Conservation (phyloP, 2,113 vertebrate species). For the Mirza zaza region DNA sequence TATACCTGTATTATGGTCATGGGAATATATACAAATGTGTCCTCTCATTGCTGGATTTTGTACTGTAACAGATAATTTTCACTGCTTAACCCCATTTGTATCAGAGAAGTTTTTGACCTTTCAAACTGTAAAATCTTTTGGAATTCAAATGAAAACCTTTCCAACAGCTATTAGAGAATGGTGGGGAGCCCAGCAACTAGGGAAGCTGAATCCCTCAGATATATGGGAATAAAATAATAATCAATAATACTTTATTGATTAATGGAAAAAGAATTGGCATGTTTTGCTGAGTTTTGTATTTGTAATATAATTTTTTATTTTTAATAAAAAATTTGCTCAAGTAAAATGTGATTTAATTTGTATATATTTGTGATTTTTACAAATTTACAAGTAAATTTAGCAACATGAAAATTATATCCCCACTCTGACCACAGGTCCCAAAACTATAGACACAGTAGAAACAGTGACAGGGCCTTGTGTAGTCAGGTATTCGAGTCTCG, state of each 20-base stretch:
- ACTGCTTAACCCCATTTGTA: not conserved
- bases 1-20: not conserved
- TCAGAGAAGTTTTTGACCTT: not conserved
- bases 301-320: not conserved
- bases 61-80: not conserved
- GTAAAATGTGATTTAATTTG: not conserved
- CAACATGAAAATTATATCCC: not conserved
- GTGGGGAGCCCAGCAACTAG: not conserved
- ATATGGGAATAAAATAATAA: not conserved
- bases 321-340: not conserved
- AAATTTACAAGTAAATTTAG: not conserved
- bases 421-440: not conserved
- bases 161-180: not conserved
- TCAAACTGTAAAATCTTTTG: not conserved
- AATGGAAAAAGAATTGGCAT: not conserved
- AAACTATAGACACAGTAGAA: not conserved
- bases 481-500: not conserved
- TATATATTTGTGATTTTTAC: not conserved
- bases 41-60: not conserved
- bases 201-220: not conserved
- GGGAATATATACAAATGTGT: not conserved
- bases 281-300: not conserved
- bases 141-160: not conserved
- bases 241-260: not conserved
- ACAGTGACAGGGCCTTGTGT: not conserved